Percentiles rank a stretch among this genome's conserved stretches.
Evolutionary conservation across 2,797 vertebrate species (phyloP).

Genomic region (Sternotherus odoratus): DNA sequence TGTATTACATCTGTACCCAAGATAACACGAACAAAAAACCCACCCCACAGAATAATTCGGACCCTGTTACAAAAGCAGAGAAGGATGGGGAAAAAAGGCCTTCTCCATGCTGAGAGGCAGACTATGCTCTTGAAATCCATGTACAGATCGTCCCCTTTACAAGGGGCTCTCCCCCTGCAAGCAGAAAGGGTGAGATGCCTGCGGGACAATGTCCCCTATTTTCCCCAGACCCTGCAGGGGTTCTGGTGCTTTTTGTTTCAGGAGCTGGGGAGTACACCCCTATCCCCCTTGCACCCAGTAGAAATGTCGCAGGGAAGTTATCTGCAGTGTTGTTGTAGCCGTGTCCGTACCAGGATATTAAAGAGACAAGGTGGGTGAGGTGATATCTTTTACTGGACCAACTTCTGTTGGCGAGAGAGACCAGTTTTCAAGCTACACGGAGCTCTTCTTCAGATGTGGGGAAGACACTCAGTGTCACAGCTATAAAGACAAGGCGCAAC

Average conservation of each 20-base stretch:
- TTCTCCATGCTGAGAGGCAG: conserved; percentile 2
- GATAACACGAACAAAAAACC: conserved; percentile 9
- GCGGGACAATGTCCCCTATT: not conserved
- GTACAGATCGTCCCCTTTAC: not conserved
- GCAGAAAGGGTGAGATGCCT: not conserved
- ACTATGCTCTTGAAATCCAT: conserved; percentile 18
- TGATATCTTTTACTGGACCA: not conserved
- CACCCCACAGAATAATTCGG: conserved; percentile 10
- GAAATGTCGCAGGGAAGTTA: not conserved
- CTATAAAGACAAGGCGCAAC: not conserved
- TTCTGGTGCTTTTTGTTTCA: not conserved
- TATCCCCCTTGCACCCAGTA: not conserved
- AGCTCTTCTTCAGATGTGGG: not conserved
- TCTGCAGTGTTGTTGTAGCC: not conserved
- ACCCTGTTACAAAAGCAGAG: not conserved
- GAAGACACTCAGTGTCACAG: not conserved
- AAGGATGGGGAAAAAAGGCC: conserved; percentile 38
- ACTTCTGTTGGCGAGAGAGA: not conserved
- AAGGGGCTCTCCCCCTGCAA: not conserved
- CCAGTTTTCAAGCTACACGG: not conserved
- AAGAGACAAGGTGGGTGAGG: not conserved
- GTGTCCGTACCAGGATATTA: not conserved
- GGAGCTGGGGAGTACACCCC: no score
- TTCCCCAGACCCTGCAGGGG: not conserved
- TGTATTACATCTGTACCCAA: not conserved